Base-by-base conservation (phyloP, 2,113 vertebrate genomes). In the Microcebus jonahi region DNA sequence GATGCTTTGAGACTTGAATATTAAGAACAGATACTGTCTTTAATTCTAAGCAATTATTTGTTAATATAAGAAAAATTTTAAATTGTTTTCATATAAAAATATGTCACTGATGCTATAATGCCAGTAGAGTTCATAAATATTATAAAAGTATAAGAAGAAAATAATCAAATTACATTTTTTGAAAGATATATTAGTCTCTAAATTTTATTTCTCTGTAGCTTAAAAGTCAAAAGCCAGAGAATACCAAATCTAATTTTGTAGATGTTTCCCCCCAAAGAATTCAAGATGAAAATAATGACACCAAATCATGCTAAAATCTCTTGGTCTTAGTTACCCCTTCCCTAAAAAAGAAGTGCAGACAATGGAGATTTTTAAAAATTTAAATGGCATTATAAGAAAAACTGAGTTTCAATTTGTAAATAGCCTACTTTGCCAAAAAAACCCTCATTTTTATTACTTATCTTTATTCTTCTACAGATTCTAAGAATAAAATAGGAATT, bases 361-460 rank as follows among this genome's bases (percentile, higher is more conserved):
- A 25, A 79, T 86, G 48, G 10, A 93, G 42, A 73, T 86, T 96
- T 75, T n/a, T 0, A 4, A 65, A 71, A 42, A n/a, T 9, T 55
- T 86, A 75, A 95, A 57, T 20, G 81, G 15, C 20, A 90, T 45
- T 94, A 31, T 80, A 92, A 76, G 2, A 50, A 95, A 93, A 91
- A 61, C 6, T 42, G 20, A 65, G 6, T 91, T 92, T 96, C 76
- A 88, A 71, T 77, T 92, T 94, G 88, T 92, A 94, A 88, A 88
- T 79, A 73, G 55, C 14, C 42, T 88, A 68, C 45, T 90, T 93
- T 92, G 15, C 39, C 80, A 90, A 87, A 70, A 34, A 75, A 20
- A 70, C 8, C 34, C 34, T 96, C 10, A 50, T 70, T 87, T 91
- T 95, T 63, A 73, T 61, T 67, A 48, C 17, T 89, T n/a, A n/a